Base-by-base conservation (phyloP, 2,797 vertebrate species). In the Antennarius maculatus region DNA sequence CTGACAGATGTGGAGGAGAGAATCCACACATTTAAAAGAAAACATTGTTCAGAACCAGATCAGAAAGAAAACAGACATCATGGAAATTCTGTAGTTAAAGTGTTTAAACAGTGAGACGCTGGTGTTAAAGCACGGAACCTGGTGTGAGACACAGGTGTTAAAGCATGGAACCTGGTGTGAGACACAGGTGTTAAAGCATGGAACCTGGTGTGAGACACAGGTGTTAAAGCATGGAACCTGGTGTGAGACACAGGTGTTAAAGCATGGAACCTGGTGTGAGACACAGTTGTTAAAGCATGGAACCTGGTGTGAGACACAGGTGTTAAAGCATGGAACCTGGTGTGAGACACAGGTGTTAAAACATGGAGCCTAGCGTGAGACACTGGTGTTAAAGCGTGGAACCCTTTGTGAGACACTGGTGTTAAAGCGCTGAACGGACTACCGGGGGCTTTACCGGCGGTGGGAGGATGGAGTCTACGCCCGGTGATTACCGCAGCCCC, bases 401-500 rank as follows among this genome's bases (percentile, higher is more conserved):
- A 23, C 23, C 23, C 23, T 1, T 1, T 23, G 23, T 54, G 75
- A 77, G 74, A 86, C 83, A 86, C 83, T 67, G 82, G 86, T 87
- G 84, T 92, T 89, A 83, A 80, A 80, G 86, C 81, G 88, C 90
- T 91, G 90, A 94, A 92, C 91, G 88, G 81, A 93, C 91, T 94
- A 94, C 93, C 86, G 77, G 66, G 46, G 69, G 84, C 91, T 92
- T 94, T 93, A 93, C 84, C 77, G 81, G 31, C 74, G 66, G 88
- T 84, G 89, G 91, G 93, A 93, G 85, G 82, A 88, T 84, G 81
- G 84, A 86, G 83, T 71, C 79, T 69, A 71, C 76, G 81, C 75
- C 77, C 82, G 51, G 59, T 83, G 89, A 94, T 90, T 91, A 88
- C 83, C 80, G 64, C 72, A 67, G 80, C 86, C 90, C 90, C 92